Conservation (phyloP, 2,797 vertebrate species). For the Apogon hyalosoma region DNA sequence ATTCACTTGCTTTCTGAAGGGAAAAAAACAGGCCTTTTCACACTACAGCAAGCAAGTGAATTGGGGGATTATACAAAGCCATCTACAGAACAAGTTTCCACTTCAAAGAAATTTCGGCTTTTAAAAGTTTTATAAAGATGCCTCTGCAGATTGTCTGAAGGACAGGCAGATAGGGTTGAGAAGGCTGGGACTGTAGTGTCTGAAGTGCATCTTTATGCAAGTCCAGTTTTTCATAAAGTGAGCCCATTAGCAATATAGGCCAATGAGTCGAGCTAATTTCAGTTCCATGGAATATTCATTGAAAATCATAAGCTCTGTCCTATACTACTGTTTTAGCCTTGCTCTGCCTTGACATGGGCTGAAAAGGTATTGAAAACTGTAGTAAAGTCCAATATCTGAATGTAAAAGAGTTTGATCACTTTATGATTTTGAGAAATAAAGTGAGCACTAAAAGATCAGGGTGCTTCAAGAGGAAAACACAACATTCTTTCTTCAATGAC, state of each 20-base stretch:
- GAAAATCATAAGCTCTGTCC: too few relatives aligned
- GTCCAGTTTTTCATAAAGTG: constrained; percentile 7
- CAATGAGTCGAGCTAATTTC: not conserved
- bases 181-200: constrained; percentile 3
- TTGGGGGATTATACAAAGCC: constrained; percentile 60
- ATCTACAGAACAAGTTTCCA: constrained; percentile 49
- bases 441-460: not conserved
- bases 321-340: constrained; percentile 8
- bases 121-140: constrained; percentile 65
- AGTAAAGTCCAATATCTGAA: constrained; percentile 13
- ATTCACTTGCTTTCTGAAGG: constrained; percentile 15
- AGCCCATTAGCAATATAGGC: not conserved
- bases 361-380: constrained; percentile 14
- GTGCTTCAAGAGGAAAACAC: not conserved
- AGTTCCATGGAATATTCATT: not conserved
- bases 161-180: constrained; percentile 15
- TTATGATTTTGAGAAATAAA: not conserved
- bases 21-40: constrained; percentile 47
- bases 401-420: constrained; percentile 22
- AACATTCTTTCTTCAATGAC: constrained; percentile 5
- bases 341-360: not conserved
- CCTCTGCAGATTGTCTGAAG: constrained; percentile 50
- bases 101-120: constrained; percentile 55
- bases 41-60: constrained; percentile 56
- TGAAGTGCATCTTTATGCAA: not conserved